Evolutionary conservation across 2,888 invertebrate species (phyloP), one percentile per base, ranked within the genome.

Genomic region (Temnothorax unifasciatus): DNA sequence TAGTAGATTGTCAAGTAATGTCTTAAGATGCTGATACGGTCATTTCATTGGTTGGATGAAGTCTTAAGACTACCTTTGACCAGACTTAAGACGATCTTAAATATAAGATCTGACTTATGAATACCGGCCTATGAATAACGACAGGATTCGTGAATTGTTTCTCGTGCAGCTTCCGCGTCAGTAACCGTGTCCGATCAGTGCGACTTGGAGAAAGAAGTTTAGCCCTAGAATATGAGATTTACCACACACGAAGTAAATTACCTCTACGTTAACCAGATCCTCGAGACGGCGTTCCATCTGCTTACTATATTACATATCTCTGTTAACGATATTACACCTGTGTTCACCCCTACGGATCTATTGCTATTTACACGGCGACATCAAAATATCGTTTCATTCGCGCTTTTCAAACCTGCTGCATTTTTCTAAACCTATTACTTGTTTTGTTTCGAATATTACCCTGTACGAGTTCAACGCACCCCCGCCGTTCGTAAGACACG

Each of bases 391-490:
- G 21, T 68, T 44, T 34, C 15, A 15, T 15, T 47, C 8, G 41
- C 34, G 50, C 57, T 69, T 47, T 63, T 21, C 75, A 68, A 41
- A 74, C 29, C 41, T 41, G 57, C 18, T 34, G 47, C 38, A 38
- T 61, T 29, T n/a, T n/a, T 47, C 79, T 88, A 83, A 85, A 54
- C 54, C 61, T 88, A 88, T 61, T 71, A 79, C 18, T 41, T 66
- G 41, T 57, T 88, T 82, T 71, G 52, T 85, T 81, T 87, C 83
- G 50, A 82, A 79, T 84, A 82, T 89, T 89, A 89, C 89, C 89
- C 89, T 89, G 89, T 87, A 85, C 83, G 29, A 85, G 73, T 81
- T 73, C 84, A 69, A 85, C 66, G 76, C 83, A 89, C 85, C 75
- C 82, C 73, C 83, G 69, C 79, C 74, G 50, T 79, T 73, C 82